Percentiles rank a stretch among this genome's conserved stretches.
phyloP scores from a whole-genome alignment of 2,888 invertebrate species.

The Drosophila birchii region DNA sequence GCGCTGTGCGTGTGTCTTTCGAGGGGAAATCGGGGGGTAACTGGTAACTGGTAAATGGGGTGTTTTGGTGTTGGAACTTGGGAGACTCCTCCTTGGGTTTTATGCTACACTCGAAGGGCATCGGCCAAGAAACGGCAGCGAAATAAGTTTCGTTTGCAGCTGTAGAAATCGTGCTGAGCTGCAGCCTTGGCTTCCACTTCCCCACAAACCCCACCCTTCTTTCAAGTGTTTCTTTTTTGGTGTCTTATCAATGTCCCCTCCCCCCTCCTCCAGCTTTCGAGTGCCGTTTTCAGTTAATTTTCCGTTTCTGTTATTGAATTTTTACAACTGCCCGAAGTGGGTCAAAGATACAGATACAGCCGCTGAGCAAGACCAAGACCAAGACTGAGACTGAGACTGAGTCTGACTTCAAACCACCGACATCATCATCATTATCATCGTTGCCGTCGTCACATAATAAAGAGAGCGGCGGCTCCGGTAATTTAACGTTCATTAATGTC shows the following conservation, averaged over 20 bases:
- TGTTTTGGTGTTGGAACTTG: constrained; percentile 10
- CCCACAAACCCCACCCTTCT: constrained; percentile 1
- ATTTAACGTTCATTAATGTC: constrained; percentile 65
- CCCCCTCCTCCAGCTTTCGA: constrained; percentile 31
- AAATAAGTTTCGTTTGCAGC: constrained; percentile 51
- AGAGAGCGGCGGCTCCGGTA: constrained; percentile 57
- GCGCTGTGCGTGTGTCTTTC: constrained; percentile 18
- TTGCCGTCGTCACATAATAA: constrained; percentile 45
- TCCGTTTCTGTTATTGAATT: constrained; percentile 73
- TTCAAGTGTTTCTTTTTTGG: constrained; percentile 40
- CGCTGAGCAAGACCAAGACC: constrained; percentile 8
- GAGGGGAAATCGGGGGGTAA: constrained; percentile 12
- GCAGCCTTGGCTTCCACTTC: constrained; percentile 56
- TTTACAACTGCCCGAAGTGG: constrained; percentile 73
- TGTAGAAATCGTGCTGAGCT: constrained; percentile 70
- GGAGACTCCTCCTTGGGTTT: constrained; percentile 52
- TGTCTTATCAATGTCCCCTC: constrained; percentile 65
- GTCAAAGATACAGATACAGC: constrained; percentile 64
- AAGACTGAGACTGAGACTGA: background rate
- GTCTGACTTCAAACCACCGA: constrained; percentile 20
- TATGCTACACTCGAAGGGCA: constrained; percentile 61
- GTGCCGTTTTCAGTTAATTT: constrained; percentile 74
- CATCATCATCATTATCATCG: constrained; percentile 1
- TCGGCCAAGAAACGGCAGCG: constrained; percentile 36
- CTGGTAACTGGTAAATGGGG: constrained; percentile 9